These are phyloP conservation scores for Cygnus atratus DNA, from an alignment of 2,113 vertebrate species.

Conservation along the genomic window DNA sequence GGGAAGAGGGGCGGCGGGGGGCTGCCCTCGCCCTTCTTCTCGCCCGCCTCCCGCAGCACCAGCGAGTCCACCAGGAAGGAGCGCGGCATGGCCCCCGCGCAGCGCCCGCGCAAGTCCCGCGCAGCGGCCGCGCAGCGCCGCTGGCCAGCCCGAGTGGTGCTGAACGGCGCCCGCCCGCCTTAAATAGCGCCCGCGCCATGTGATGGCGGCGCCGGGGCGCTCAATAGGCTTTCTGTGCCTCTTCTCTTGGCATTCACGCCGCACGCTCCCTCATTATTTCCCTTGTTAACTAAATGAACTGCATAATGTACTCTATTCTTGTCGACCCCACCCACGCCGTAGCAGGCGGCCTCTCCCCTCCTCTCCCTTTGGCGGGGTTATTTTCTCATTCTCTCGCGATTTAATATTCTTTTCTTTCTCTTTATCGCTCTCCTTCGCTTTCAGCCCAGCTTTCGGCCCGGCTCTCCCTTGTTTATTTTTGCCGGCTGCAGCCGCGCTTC, in stretches of 20 bases:
- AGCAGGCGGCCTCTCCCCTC: conserved; percentile 84
- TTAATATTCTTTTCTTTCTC: conserved; percentile 87
- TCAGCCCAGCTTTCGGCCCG: conserved; percentile 62
- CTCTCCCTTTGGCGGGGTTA: conserved; percentile 77
- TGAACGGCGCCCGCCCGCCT: conserved; percentile 85
- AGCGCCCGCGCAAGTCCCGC: conserved; percentile 12
- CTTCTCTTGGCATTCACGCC: conserved; percentile 97
- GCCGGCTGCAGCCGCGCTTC: conserved; percentile 15
- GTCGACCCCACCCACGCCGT: conserved; percentile 98
- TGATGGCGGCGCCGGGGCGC: conserved; percentile 92
- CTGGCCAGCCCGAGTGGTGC: conserved; percentile 94
- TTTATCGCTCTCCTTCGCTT: conserved; percentile 67
- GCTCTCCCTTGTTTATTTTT: conserved; percentile 69
- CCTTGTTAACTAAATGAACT: conserved; percentile 99
- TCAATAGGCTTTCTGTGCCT: conserved; percentile 98
- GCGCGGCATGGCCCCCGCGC: conserved; percentile 86
- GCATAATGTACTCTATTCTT: conserved; percentile 99
- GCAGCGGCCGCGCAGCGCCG: conserved; percentile 69
- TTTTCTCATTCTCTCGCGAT: conserved; percentile 86
- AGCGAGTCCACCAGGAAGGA: conserved; percentile 98
- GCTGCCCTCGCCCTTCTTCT: conserved; percentile 84
- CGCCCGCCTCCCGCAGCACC: conserved; percentile 90
- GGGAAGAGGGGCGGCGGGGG: conserved; percentile 90
- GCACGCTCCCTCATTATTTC: conserved; percentile 99
- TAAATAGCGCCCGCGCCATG: conserved; percentile 94